Evolutionary conservation across 2,888 invertebrate species (phyloP).

Genomic region (Pristionchus exspectatus): DNA sequence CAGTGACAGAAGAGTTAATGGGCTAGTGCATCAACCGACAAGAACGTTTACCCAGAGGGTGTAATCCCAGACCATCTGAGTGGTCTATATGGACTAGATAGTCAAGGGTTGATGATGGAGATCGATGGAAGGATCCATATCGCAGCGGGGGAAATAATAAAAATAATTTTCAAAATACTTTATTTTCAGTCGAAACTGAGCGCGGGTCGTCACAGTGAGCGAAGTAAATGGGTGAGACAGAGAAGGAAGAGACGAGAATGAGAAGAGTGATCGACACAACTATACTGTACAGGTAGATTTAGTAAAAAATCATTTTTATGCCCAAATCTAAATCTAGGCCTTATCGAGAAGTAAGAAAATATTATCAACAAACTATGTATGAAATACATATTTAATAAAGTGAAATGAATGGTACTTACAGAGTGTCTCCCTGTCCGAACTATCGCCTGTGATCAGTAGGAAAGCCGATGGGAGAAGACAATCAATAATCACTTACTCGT

Average conservation of each 20-base stretch:
- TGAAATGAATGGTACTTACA: constrained; percentile 2
- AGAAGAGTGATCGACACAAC: background rate
- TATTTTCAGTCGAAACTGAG: constrained; percentile 42
- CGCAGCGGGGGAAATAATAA: no score
- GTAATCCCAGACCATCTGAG: background rate
- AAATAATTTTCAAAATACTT: background rate
- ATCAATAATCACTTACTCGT: constrained; percentile 45
- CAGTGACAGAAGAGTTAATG: no score
- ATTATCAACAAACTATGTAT: no score
- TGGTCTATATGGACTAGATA: background rate
- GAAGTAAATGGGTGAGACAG: constrained; percentile 32
- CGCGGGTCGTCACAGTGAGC: constrained; percentile 32
- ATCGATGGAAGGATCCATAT: no score
- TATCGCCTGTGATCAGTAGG: constrained; percentile 36
- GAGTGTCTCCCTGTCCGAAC: constrained; percentile 47
- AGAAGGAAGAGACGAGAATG: constrained; percentile 26
- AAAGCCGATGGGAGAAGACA: constrained; percentile 1
- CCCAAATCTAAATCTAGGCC: no score
- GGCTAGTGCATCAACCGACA: no score
- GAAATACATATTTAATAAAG: no score
- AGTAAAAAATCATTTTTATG: no score
- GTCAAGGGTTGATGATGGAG: background rate
- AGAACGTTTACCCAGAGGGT: background rate
- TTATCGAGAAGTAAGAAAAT: no score
- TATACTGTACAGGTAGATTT: background rate